Base-by-base conservation (phyloP, 2,113 vertebrate genomes). In the Actinemys pallida region DNA sequence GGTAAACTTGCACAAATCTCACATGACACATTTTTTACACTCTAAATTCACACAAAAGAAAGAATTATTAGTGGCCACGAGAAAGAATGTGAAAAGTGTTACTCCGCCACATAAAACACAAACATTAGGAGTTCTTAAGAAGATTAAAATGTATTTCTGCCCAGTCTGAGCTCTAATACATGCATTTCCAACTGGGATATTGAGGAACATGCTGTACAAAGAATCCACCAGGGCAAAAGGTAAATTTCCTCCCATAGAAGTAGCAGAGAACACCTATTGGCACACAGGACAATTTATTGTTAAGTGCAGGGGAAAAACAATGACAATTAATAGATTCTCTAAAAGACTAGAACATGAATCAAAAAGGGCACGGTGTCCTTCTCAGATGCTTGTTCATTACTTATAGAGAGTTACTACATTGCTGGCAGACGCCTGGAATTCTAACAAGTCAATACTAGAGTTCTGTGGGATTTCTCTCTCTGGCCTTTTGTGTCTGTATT, bases 321-420 rank as follows among this genome's bases (percentile, higher is more conserved):
- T 27, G 10, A 79, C 92, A 87, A 83, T 25, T 69, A 95, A 52
- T 1, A 72, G 45, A 25, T 83, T 92, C 50, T 95, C 83, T 89
- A 25, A 87, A 94, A 96, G 82, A 82, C 50, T 16, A 53, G 59
- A 76, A 79, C 3, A 88, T 86, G 3, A 89, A 93, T 69, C 7
- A 45, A 92, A 95, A 96, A 96, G 93, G 94, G 24, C 87, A 62
- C 25, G 0, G 47, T 42, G 90, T 65, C 96, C 97, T 96, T 96
- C 90, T 84, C 47, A 24, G 86, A 72, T 78, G 12, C 62, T 65
- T 17, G 42, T 8, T 72, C 84, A 88, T 57, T 97, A 96, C 98
- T 96, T 97, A 95, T 83, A 97, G 96, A 81, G 84, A 75, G 92
- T 56, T 86, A 88, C 93, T 96, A 96, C 91, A 84, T 76, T 80